Conservation (phyloP, 2,113 vertebrate species). For the Podarcis muralis region DNA sequence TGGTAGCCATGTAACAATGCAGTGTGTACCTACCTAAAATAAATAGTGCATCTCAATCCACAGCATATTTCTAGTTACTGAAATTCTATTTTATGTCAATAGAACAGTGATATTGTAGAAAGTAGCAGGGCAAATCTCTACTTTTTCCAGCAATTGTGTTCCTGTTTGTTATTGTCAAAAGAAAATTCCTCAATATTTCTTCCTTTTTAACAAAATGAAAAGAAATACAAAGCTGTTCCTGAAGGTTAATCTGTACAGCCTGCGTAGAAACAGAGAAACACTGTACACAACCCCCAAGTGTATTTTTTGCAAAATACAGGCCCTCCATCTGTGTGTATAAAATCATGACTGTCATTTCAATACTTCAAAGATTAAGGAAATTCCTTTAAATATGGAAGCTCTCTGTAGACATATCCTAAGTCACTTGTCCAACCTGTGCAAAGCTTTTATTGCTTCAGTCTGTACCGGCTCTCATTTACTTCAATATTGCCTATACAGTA, state of each 20-base stretch:
- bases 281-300: not conserved
- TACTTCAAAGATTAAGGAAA: not conserved
- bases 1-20: not conserved
- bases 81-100: not conserved
- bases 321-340: not conserved
- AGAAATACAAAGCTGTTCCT: not conserved
- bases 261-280: not conserved
- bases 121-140: not conserved
- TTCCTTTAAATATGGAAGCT: not conserved
- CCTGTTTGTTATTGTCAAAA: not conserved
- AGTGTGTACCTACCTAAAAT: not conserved
- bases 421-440: slow-evolving; percentile 1
- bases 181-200: not conserved
- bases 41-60: no score
- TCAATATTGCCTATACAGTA: not conserved
- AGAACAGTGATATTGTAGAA: not conserved
- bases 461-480: not conserved
- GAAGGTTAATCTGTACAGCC: not conserved
- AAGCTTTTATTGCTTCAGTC: not conserved
- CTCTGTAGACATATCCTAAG: not conserved
- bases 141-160: not conserved
- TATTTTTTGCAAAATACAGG: not conserved
- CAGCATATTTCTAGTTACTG: not conserved
- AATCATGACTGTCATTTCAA: not conserved
- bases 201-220: not conserved